Base-by-base conservation (phyloP, 1,140 invertebrate genomes). In the Cephus cinctus region DNA sequence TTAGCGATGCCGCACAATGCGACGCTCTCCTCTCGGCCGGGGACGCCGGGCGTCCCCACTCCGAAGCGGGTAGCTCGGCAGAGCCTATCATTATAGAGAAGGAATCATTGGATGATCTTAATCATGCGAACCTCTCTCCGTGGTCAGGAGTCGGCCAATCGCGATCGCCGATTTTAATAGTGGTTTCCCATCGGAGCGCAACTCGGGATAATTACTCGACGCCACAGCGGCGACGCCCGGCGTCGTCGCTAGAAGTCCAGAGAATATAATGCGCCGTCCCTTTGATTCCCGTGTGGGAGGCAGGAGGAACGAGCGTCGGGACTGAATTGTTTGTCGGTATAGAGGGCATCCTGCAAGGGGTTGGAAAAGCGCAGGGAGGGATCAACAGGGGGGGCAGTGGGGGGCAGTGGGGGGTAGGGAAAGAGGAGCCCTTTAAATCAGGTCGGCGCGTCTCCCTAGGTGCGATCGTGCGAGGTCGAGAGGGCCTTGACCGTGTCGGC, bases 41-140 rank as follows among this genome's bases (percentile, higher is more conserved):
- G n/a, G 44, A 47, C n/a, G 42, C 40, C 50, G 1, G 23, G 12
- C 20, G 20, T 16, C 5, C 30, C 5, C 18, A 34, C 27, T 22
- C 12, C 18, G 42, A 11, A 23, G 31, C 21, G 9, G 1, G 8
- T 34, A 15, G 34, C 27, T 8, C 19, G 30, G 2, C 12, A 18
- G n/a, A 34, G 64, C 65, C 74, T 75, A 74, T 76, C 74, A 75
- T 76, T 76, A 75, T 75, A 76, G 71, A 75, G 74, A 75, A 75
- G 74, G 67, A 75, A 75, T 76, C 74, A 76, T 76, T 75, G 74
- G 74, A 75, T 76, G 73, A 75, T 76, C 73, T 76, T 75, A 76
- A 76, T 75, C 71, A 75, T 75, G 71, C 70, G 68, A 75, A 70
- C 63, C 69, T 67, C 66, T 74, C 70, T 64, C 63, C 66, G 65